Conservation (phyloP, 1,140 invertebrate species). For the Drosophila simulans region DNA sequence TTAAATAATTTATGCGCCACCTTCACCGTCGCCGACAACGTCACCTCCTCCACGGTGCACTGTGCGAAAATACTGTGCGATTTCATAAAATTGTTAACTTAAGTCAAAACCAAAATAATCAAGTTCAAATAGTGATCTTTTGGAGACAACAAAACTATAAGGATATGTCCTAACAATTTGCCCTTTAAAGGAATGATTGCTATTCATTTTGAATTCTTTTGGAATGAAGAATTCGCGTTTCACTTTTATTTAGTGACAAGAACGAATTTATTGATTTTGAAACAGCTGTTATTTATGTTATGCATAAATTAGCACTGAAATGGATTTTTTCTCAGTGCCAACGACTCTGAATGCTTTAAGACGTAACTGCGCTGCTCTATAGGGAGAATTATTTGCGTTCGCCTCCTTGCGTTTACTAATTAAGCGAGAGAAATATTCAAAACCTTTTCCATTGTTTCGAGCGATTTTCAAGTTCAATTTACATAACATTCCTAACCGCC, state of each 20-base stretch:
- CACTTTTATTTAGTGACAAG: too few species aligned
- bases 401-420: constrained; percentile 78
- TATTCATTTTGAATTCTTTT: too few species aligned
- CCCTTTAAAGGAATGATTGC: accelerated
- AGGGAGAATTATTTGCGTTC: constrained; percentile 76
- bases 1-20: constrained; percentile 77
- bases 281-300: too few species aligned
- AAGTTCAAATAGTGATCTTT: too few species aligned
- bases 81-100: background rate
- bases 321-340: constrained; percentile 4
- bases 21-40: constrained; percentile 55
- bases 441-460: constrained; percentile 77
- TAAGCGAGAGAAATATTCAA: constrained; percentile 80
- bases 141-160: too few species aligned
- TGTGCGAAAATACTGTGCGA: background rate
- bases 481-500: constrained; percentile 75
- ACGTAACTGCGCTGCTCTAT: constrained; percentile 42
- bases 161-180: too few species aligned
- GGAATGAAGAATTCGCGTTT: too few species aligned
- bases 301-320: too few species aligned
- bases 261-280: too few species aligned
- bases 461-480: constrained; percentile 80
- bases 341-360: constrained; percentile 12
- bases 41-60: constrained; percentile 53
- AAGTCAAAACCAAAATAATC: too few species aligned